These are phyloP conservation scores for Sarcophaga variegata DNA, from an alignment of 2,888 invertebrate genomes.

Conservation along the genomic window DNA sequence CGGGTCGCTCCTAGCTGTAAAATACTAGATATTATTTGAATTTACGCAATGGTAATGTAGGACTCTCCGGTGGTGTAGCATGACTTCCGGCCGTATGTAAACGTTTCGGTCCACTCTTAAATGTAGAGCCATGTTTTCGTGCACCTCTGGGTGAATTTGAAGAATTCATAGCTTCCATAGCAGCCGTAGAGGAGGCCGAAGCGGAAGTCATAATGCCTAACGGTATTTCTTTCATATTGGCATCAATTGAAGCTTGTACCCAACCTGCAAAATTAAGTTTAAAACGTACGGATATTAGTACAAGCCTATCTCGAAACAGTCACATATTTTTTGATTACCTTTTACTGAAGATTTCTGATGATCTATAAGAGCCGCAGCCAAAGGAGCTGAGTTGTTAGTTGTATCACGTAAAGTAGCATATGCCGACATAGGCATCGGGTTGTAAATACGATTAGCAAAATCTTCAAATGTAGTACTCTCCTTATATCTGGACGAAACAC, in stretches of 20 bases:
- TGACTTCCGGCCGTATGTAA: constrained; percentile 72
- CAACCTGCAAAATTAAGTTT: constrained; percentile 75
- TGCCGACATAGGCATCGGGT: constrained; percentile 83
- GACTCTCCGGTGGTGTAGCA: constrained; percentile 79
- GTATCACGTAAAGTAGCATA: constrained; percentile 75
- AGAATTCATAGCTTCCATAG: constrained; percentile 77
- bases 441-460: constrained; percentile 89
- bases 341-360: constrained; percentile 80
- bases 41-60: constrained; percentile 80
- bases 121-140: constrained; percentile 78
- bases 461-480: constrained; percentile 95
- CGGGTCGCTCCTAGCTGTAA: constrained; percentile 63
- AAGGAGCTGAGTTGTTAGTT: constrained; percentile 81
- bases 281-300: not conserved
- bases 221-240: constrained; percentile 74
- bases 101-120: constrained; percentile 79
- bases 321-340: constrained; percentile 71
- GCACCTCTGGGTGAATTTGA: constrained; percentile 79
- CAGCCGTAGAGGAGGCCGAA: constrained; percentile 78
- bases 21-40: constrained; percentile 77
- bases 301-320: not conserved
- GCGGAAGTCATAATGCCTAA: constrained; percentile 76
- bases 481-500: constrained; percentile 92
- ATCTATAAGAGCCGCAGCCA: constrained; percentile 85
- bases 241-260: constrained; percentile 80